Conservation (phyloP, 2,888 invertebrate species). For the Drosophila anomalipes region DNA sequence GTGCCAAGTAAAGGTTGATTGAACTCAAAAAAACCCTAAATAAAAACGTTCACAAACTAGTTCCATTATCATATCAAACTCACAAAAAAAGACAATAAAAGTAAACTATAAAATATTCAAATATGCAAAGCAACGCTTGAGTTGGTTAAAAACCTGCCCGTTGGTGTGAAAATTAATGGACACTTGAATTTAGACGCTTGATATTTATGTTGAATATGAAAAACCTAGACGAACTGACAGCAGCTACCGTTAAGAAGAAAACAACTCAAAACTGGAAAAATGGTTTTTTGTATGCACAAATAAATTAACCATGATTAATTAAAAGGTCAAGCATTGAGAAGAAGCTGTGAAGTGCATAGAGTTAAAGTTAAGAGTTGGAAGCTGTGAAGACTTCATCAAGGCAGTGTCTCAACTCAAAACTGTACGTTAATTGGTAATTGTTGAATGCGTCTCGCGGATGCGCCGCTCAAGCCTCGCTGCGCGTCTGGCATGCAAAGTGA, state of each 20-base stretch:
- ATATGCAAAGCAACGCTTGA: conserved; percentile 42
- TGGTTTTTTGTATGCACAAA: conserved; percentile 38
- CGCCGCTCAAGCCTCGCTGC: conserved; percentile 18
- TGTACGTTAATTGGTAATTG: conserved; percentile 59
- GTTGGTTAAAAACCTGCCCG: conserved; percentile 35
- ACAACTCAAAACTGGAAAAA: conserved; percentile 42
- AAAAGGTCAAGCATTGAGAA: conserved; percentile 67
- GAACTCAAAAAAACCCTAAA: conserved; percentile 51
- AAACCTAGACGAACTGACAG: conserved; percentile 57
- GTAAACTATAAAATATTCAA: conserved; percentile 53
- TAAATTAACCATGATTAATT: conserved; percentile 76
- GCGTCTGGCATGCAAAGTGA: conserved; percentile 23
- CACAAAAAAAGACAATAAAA: conserved; percentile 15
- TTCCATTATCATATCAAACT: conserved; percentile 48
- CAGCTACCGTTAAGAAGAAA: conserved; percentile 54
- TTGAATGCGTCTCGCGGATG: conserved; percentile 43
- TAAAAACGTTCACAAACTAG: conserved; percentile 27
- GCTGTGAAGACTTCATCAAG: conserved; percentile 54
- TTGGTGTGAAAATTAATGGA: conserved; percentile 68
- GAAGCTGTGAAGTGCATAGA: conserved; percentile 53
- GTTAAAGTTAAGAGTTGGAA: conserved; percentile 33
- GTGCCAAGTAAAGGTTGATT: conserved; percentile 54
- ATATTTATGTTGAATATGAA: conserved; percentile 50
- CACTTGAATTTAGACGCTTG: conserved; percentile 17
- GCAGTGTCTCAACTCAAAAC: conserved; percentile 13